phyloP scores from a whole-genome alignment of 2,888 invertebrate species.

The Drosophila colorata region DNA sequence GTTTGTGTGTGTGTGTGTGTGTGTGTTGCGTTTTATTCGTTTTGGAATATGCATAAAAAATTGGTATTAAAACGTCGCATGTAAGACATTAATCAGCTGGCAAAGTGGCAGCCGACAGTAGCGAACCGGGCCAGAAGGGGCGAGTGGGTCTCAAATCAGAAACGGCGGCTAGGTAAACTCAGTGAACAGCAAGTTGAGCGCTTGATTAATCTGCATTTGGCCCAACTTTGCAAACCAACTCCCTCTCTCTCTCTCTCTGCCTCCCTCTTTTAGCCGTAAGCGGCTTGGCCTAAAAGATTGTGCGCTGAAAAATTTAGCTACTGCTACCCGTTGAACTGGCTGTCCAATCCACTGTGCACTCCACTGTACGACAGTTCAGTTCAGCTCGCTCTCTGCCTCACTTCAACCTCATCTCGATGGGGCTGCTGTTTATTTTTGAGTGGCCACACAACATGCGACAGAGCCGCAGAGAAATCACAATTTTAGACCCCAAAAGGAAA shows the following conservation, averaged over 20 bases:
- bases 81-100: slow-evolving; percentile 80
- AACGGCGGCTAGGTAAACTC: slow-evolving; percentile 66
- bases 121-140: slow-evolving; percentile 3
- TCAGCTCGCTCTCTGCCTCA: slow-evolving; percentile 8
- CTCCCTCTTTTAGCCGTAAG: slow-evolving; percentile 40
- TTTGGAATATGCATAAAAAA: slow-evolving; percentile 78
- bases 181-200: slow-evolving; percentile 57
- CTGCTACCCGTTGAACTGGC: slow-evolving; percentile 49
- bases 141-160: slow-evolving; percentile 28
- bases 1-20: slow-evolving; percentile 13
- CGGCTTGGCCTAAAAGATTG: slow-evolving; percentile 49
- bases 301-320: slow-evolving; percentile 11
- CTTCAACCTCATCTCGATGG: slow-evolving; percentile 11
- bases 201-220: slow-evolving; percentile 76
- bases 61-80: slow-evolving; percentile 81
- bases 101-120: slow-evolving; percentile 72
- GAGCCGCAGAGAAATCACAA: slow-evolving; percentile 30
- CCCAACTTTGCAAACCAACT: slow-evolving; percentile 9
- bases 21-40: slow-evolving; percentile 48
- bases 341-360: slow-evolving; percentile 44
- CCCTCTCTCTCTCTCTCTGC: neutral
- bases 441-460: slow-evolving; percentile 78
- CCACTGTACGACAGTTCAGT: slow-evolving; percentile 32
- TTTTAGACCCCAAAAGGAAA: slow-evolving; percentile 37
- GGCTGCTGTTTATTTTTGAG: slow-evolving; percentile 67